phyloP scores from a whole-genome alignment of 2,797 vertebrate species.

The Poecile montanus region DNA sequence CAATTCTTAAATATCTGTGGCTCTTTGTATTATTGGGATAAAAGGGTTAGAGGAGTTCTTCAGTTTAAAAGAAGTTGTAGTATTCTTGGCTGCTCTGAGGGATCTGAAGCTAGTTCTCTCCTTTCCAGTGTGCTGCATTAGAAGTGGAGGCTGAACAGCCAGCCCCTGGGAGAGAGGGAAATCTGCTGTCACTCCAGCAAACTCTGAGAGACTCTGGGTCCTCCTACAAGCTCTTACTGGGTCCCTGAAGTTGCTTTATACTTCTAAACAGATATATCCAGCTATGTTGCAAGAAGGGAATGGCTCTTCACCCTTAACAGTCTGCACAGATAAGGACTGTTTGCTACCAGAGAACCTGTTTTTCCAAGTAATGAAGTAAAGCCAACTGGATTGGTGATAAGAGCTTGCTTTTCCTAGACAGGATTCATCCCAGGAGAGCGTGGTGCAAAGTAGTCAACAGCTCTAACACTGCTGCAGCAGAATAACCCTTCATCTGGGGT shows the following conservation, averaged over 20 bases:
- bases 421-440: background rate
- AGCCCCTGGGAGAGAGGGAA: background rate
- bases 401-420: background rate
- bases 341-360: slow-evolving; percentile 9
- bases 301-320: background rate
- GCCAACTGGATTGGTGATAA: background rate
- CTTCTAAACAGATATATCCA: slow-evolving; percentile 19
- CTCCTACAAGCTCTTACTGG: slow-evolving; percentile 48
- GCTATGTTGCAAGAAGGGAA: slow-evolving; percentile 27
- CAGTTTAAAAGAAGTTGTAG: background rate
- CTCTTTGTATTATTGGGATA: background rate
- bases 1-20: background rate
- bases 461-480: background rate
- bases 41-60: background rate
- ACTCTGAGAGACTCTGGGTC: slow-evolving; percentile 10
- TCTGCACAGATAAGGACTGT: background rate
- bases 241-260: slow-evolving; percentile 32
- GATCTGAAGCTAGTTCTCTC: background rate
- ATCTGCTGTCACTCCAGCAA: slow-evolving; percentile 23
- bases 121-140: background rate
- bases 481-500: background rate
- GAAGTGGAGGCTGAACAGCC: background rate
- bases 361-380: slow-evolving; percentile 12
- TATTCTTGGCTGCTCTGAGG: background rate
- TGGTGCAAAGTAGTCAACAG: background rate